Evolutionary conservation across 1,140 invertebrate species (phyloP).

Genomic region (Sarcophaga peregrina): DNA sequence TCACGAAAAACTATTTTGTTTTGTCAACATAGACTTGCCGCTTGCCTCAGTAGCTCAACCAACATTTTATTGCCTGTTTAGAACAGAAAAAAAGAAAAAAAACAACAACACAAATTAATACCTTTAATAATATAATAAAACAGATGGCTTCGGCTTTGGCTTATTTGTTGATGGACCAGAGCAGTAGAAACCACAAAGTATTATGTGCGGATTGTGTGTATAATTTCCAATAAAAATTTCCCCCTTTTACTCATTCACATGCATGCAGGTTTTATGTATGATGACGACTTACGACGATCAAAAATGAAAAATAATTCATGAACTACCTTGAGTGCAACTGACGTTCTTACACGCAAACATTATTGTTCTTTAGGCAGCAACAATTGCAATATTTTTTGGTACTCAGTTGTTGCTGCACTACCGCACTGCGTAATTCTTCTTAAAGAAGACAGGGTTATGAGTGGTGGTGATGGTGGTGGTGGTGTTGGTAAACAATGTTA

Average conservation of each 20-base stretch:
- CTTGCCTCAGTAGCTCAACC: not conserved
- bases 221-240: not conserved
- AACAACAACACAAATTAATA: not conserved
- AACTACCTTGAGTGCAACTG: slow-evolving; percentile 13
- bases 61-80: too few relatives aligned
- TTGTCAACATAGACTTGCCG: not conserved
- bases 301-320: not conserved
- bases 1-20: slow-evolving; percentile 11
- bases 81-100: not conserved
- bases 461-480: too few relatives aligned
- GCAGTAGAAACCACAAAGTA: not conserved
- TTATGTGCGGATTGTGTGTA: not conserved
- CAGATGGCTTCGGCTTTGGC: not conserved
- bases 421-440: too few relatives aligned
- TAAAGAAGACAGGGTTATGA: too few relatives aligned
- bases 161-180: not conserved
- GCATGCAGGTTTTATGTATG: not conserved
- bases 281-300: not conserved
- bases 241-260: not conserved
- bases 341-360: slow-evolving; percentile 9
- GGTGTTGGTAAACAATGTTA: too few relatives aligned
- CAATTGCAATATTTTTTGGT: too few relatives aligned
- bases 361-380: too few relatives aligned
- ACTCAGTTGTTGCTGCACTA: too few relatives aligned
- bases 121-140: not conserved